These are phyloP conservation scores for Phoxinus phoxinus DNA, from an alignment of 2,113 vertebrate genomes.

Conservation along the genomic window DNA sequence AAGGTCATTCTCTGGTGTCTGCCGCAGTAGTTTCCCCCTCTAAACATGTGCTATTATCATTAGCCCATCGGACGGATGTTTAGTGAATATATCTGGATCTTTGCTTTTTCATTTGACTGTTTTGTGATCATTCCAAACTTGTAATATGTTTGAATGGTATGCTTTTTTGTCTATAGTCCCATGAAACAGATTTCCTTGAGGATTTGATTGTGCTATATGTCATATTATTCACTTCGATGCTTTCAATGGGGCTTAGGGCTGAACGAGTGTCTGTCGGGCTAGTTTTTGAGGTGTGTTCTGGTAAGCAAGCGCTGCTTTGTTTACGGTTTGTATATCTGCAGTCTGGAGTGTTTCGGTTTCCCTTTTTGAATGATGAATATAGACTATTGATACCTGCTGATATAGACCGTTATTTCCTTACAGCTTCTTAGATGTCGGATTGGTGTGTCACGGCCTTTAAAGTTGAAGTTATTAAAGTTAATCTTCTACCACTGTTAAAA, in stretches of 20 bases:
- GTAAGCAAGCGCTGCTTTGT: too few relatives aligned
- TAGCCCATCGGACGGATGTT: constrained; percentile 9
- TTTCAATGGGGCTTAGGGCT: background rate
- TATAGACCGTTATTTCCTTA: too few relatives aligned
- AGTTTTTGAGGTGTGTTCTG: too few relatives aligned
- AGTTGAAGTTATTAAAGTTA: too few relatives aligned
- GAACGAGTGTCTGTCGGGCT: too few relatives aligned
- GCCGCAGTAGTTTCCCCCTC: constrained; percentile 24
- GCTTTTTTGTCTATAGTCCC: background rate
- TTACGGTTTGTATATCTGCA: too few relatives aligned
- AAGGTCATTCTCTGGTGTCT: constrained; percentile 34
- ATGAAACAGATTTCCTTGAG: background rate
- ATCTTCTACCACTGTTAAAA: too few relatives aligned
- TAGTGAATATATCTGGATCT: constrained; percentile 37
- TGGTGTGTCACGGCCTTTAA: too few relatives aligned
- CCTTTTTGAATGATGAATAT: too few relatives aligned
- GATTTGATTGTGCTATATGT: background rate
- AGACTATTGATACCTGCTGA: too few relatives aligned
- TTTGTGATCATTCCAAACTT: background rate
- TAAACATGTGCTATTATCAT: constrained; percentile 48
- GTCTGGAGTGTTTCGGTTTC: too few relatives aligned
- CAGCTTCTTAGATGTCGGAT: too few relatives aligned
- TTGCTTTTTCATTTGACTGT: background rate
- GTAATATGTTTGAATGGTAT: background rate
- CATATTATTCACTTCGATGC: background rate